phyloP scores from a whole-genome alignment of 2,888 invertebrate genomes.

The Hirtodrosophila alboralis region DNA sequence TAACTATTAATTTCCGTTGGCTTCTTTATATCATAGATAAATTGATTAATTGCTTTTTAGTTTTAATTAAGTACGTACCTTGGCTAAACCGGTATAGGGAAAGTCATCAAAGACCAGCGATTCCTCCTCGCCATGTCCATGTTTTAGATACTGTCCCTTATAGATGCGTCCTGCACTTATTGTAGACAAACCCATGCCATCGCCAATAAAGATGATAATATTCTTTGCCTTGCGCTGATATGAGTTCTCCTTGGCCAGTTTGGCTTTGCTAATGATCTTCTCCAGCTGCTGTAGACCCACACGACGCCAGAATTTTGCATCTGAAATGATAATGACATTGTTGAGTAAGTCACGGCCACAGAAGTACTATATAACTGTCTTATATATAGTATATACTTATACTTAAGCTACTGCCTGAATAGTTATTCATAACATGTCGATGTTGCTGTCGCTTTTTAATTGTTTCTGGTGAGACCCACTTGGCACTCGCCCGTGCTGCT shows the following conservation, averaged over 20 bases:
- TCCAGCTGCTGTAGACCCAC: slow-evolving; percentile 74
- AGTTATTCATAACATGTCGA: slow-evolving; percentile 3
- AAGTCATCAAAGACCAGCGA: slow-evolving; percentile 87
- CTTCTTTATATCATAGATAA: no score
- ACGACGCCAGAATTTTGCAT: slow-evolving; percentile 79
- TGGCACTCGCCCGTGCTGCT: slow-evolving; percentile 38
- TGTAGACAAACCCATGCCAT: slow-evolving; percentile 88
- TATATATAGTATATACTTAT: not conserved
- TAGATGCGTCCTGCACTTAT: slow-evolving; percentile 87
- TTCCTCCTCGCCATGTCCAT: slow-evolving; percentile 86
- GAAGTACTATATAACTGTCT: no score
- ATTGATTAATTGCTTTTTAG: not conserved
- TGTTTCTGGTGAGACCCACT: slow-evolving; percentile 49
- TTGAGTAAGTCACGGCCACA: slow-evolving; percentile 30
- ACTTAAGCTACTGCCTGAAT: no score
- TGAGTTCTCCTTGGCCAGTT: slow-evolving; percentile 78
- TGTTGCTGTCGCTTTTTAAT: slow-evolving; percentile 42
- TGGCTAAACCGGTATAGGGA: slow-evolving; percentile 86
- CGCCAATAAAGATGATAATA: slow-evolving; percentile 88
- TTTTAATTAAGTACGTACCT: slow-evolving; percentile 83
- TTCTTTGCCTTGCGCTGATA: slow-evolving; percentile 85
- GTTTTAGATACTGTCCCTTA: slow-evolving; percentile 85
- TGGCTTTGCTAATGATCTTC: slow-evolving; percentile 84
- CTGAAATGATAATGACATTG: slow-evolving; percentile 46
- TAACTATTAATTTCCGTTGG: no score